Conservation (phyloP, 2,797 vertebrate genomes). For the Echiichthys vipera region DNA sequence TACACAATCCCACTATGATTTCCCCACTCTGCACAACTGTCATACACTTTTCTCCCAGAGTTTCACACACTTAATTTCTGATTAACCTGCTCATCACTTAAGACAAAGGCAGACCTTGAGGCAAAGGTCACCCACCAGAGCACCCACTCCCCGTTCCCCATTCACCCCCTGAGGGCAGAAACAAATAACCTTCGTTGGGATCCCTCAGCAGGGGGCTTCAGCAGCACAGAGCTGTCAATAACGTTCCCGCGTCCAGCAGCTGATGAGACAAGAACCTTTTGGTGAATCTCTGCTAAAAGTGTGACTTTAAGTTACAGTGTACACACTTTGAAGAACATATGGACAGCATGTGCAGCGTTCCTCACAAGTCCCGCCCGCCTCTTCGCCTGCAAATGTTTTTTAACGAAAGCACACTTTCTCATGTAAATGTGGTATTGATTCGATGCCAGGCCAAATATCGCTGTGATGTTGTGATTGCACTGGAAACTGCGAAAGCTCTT, state of each 20-base stretch:
- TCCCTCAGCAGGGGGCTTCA: slow-evolving; percentile 63
- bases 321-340: slow-evolving; percentile 60
- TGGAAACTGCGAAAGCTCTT: slow-evolving; percentile 23
- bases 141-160: slow-evolving; percentile 4
- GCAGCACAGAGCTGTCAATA: slow-evolving; percentile 37
- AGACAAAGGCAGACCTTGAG: slow-evolving; percentile 58
- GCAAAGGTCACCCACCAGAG: slow-evolving; percentile 12
- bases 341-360: slow-evolving; percentile 52
- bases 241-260: slow-evolving; percentile 54
- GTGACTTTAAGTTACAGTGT: slow-evolving; percentile 45
- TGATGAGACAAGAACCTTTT: slow-evolving; percentile 46
- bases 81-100: slow-evolving; percentile 58
- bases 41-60: slow-evolving; percentile 10
- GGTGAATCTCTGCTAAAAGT: slow-evolving; percentile 35
- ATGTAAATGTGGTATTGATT: slow-evolving; percentile 59
- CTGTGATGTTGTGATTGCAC: slow-evolving; percentile 44
- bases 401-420: slow-evolving; percentile 32
- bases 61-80: slow-evolving; percentile 46
- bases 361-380: slow-evolving; percentile 51
- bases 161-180: slow-evolving; percentile 38
- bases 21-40: slow-evolving; percentile 16
- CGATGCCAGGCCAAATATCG: slow-evolving; percentile 36
- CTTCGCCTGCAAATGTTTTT: slow-evolving; percentile 27
- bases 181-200: slow-evolving; percentile 55
- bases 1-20: slow-evolving; percentile 20